These are phyloP conservation scores for Odocoileus virginianus DNA, from an alignment of 2,113 vertebrate genomes.

Conservation along the genomic window DNA sequence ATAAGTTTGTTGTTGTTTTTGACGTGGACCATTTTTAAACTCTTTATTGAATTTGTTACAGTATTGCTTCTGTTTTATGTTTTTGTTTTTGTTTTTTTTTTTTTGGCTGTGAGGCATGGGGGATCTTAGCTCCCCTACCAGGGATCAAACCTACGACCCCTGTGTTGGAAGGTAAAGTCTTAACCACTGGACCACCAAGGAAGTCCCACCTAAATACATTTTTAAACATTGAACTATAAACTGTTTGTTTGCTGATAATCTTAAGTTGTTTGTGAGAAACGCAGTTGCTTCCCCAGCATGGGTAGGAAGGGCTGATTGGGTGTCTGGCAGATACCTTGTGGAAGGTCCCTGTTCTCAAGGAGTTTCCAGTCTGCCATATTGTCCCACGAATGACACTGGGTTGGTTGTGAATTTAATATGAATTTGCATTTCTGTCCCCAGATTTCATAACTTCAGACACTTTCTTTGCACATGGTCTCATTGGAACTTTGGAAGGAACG, in stretches of 20 bases:
- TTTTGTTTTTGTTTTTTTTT: neutral
- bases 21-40: neutral
- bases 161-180: neutral
- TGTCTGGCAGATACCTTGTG: neutral
- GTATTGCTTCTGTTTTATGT: neutral
- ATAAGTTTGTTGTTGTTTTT: neutral
- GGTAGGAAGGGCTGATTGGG: neutral
- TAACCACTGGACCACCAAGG: neutral
- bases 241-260: neutral
- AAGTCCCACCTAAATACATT: neutral
- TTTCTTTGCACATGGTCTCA: neutral
- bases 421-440: neutral
- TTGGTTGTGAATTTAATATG: neutral
- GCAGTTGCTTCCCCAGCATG: neutral
- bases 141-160: neutral
- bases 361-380: neutral
- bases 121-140: neutral
- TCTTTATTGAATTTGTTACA: neutral
- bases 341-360: neutral
- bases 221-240: neutral
- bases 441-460: neutral
- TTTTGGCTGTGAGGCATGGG: neutral
- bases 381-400: neutral
- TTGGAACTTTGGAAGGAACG: neutral
- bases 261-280: neutral